Conservation (phyloP, 2,113 vertebrate genomes). For the Mobula hypostoma region DNA sequence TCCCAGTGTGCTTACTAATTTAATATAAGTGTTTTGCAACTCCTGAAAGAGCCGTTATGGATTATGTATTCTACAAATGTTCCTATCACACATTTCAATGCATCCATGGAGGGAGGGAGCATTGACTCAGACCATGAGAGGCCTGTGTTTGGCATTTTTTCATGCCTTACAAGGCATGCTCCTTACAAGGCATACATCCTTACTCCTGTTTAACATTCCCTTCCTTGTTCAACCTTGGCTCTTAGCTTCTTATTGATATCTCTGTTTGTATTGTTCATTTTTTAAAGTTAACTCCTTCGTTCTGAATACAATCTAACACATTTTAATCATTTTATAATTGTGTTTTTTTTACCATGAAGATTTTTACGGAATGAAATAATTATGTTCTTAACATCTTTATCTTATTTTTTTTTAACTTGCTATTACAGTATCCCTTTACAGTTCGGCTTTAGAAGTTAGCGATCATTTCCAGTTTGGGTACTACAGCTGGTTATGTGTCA, state of each 20-base stretch:
- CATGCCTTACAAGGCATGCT: no score
- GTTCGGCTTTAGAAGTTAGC: background rate
- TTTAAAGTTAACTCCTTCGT: background rate
- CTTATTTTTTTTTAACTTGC: background rate
- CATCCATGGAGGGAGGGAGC: no score
- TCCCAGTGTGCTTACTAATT: background rate
- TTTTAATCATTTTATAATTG: slow-evolving; percentile 15
- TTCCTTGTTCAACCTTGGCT: background rate
- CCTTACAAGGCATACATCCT: no score
- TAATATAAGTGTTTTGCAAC: background rate
- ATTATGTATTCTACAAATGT: background rate
- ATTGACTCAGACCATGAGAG: no score
- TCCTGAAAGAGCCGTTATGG: background rate
- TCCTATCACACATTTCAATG: background rate
- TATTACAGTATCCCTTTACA: background rate
- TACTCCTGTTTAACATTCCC: background rate
- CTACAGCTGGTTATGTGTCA: background rate
- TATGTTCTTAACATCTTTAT: background rate
- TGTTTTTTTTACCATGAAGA: background rate
- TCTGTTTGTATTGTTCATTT: background rate
- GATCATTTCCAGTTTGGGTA: background rate
- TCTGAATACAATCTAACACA: background rate
- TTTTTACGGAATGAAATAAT: background rate
- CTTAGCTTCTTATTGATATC: background rate
- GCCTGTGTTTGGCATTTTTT: no score